A percentile compares a stretch with the other conserved stretches of the same genome.
phyloP scores from a whole-genome alignment of 2,113 vertebrate species.

The Verasper variegatus region DNA sequence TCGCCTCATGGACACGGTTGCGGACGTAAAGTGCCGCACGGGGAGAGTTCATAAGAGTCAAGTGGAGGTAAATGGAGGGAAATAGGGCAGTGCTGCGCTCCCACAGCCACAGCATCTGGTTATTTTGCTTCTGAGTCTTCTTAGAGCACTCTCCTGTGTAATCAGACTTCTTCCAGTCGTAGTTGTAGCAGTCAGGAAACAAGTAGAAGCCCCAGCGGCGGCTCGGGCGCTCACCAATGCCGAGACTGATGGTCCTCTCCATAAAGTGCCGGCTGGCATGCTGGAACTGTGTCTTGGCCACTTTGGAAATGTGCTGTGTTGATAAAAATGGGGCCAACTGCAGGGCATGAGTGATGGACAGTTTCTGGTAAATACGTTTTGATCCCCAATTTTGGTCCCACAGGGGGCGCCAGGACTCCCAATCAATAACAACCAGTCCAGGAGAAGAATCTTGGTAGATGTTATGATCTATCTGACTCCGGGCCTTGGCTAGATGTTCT shows the following conservation, averaged over 20 bases:
- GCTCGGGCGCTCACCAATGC: conserved; percentile 78
- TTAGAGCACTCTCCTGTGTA: conserved; percentile 90
- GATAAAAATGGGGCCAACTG: conserved; percentile 52
- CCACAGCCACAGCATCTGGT: conserved; percentile 93
- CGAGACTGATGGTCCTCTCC: conserved; percentile 75
- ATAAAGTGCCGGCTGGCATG: conserved; percentile 67
- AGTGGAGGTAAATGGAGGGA: conserved; percentile 91
- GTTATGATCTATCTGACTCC: conserved; percentile 79
- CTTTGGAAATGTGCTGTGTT: conserved; percentile 2
- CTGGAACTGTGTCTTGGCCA: conserved; percentile 76
- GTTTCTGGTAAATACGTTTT: conserved; percentile 84
- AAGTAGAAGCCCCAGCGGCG: conserved; percentile 95
- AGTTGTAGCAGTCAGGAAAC: conserved; percentile 94
- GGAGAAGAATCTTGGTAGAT: conserved; percentile 76
- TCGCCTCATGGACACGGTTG: conserved; percentile 90
- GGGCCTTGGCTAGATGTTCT: conserved; percentile 82
- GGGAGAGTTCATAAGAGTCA: conserved; percentile 78
- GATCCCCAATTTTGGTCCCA: conserved; percentile 89
- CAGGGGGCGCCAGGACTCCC: conserved; percentile 92
- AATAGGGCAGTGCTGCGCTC: conserved; percentile 89
- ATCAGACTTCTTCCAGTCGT: conserved; percentile 81
- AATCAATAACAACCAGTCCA: conserved; percentile 92
- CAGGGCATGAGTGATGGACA: conserved; percentile 67
- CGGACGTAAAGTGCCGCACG: conserved; percentile 87
- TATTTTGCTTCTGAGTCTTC: conserved; percentile 84